phyloP scores from a whole-genome alignment of 2,113 vertebrate genomes.

The Hemiscyllium ocellatum region DNA sequence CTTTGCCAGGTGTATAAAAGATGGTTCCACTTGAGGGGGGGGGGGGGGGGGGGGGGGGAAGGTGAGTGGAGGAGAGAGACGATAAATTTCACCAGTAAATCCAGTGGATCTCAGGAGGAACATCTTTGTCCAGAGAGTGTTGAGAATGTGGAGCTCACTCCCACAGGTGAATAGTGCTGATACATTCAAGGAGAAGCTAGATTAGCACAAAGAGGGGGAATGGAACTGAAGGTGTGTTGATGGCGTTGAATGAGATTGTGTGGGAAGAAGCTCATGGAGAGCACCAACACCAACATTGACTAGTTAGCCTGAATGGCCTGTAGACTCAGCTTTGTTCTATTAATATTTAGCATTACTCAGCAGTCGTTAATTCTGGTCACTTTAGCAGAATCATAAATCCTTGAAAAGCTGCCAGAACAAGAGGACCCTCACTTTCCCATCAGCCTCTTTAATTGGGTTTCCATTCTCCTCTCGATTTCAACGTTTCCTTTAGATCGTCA shows the following conservation, averaged over 20 bases:
- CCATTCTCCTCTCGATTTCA: neutral
- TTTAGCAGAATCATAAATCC: neutral
- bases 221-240: too few species aligned
- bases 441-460: neutral
- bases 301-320: too few species aligned
- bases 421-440: neutral
- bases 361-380: neutral
- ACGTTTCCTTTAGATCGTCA: neutral
- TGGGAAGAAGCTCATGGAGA: neutral
- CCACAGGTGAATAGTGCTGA: neutral
- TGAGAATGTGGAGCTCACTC: neutral
- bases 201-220: neutral
- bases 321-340: too few species aligned
- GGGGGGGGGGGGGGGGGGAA: neutral
- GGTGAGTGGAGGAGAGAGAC: neutral
- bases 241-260: neutral
- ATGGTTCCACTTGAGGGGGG: neutral
- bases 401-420: neutral
- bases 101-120: neutral
- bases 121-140: neutral
- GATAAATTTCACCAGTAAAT: neutral
- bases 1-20: neutral
- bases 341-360: neutral
- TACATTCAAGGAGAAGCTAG: neutral
- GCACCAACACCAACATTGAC: neutral